Conservation (phyloP, 2,797 vertebrate species). For the Argya squamiceps region DNA sequence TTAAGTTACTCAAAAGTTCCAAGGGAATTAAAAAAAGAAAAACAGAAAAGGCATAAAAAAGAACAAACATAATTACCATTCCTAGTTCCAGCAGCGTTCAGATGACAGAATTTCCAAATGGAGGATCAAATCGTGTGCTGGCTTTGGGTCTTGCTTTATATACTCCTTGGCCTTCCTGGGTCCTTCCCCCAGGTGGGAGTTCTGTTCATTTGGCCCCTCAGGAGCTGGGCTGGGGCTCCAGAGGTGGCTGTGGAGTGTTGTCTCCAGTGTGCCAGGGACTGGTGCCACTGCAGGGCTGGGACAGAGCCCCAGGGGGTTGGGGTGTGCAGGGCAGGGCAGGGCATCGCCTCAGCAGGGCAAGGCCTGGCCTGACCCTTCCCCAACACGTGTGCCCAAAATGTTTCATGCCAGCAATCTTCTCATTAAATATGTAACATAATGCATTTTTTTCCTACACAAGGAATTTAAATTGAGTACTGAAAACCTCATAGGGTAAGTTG, state of each 20-base stretch:
- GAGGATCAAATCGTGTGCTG: background rate
- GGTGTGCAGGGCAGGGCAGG: background rate
- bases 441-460: background rate
- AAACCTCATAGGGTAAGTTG: background rate
- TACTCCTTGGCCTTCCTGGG: background rate
- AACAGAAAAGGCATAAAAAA: background rate
- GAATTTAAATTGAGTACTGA: background rate
- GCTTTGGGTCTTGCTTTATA: rapidly evolving
- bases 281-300: background rate
- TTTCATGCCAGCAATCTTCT: background rate
- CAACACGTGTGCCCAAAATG: too few species aligned
- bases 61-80: background rate
- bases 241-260: background rate
- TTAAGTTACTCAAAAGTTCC: background rate
- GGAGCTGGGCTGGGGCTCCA: background rate
- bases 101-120: background rate
- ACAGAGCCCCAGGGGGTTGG: background rate
- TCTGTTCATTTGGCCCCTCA: background rate
- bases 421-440: background rate
- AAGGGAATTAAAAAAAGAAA: background rate
- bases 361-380: too few species aligned
- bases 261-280: too few species aligned
- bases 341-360: background rate
- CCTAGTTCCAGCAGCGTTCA: background rate
- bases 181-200: too few species aligned